Evolutionary conservation across 1,140 invertebrate species (phyloP), one percentile per base, ranked within the genome.

Genomic region (Trigoniulus corallinus): DNA sequence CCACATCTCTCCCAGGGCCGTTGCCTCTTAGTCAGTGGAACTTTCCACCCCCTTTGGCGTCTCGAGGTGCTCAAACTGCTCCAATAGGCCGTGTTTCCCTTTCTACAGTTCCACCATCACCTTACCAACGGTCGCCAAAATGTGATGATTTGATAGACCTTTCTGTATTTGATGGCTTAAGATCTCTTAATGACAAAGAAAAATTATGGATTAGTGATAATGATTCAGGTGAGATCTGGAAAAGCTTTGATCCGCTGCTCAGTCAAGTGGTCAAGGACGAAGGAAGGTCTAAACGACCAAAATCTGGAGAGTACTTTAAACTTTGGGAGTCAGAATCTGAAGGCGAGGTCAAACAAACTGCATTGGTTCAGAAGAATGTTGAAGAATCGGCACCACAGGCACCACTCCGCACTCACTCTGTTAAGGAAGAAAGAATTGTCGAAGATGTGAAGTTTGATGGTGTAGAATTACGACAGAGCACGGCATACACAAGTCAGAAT

Each of bases 121-220:
- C 7, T 34, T 27, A 4, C 12, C 46, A 23, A 47, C 53, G 12
- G 40, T 56, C 15, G 55, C 55, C 37, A 48, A 42, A 20, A 54
- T 57, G 56, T 50, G 55, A 54, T n/a, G 56, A 57, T 50, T 40
- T 57, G 13, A 57, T 57, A 22, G 56, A 57, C 52, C 45, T 57
- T 12, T 53, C 48, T 50, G 51, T 44, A 50, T 50, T 34, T 4
- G 48, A 50, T 15, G 13, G 18, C 10, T 10, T 43, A 2, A 20
- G 48, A 7, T 40, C 37, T 22, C 10, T 3, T 12, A 48, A 10
- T n/a, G 18, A 23, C 2, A 24, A 44, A 22, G 37, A 51, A 20
- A 51, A 53, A n/a, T 18, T 18, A 21, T 13, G 21, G 24, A 34
- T n/a, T 13, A 48, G 49, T 34, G 45, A 40, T 41, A 26, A 43